These are phyloP conservation scores for Caradrina kadenii DNA, from an alignment of 2,888 invertebrate species.

Conservation along the genomic window DNA sequence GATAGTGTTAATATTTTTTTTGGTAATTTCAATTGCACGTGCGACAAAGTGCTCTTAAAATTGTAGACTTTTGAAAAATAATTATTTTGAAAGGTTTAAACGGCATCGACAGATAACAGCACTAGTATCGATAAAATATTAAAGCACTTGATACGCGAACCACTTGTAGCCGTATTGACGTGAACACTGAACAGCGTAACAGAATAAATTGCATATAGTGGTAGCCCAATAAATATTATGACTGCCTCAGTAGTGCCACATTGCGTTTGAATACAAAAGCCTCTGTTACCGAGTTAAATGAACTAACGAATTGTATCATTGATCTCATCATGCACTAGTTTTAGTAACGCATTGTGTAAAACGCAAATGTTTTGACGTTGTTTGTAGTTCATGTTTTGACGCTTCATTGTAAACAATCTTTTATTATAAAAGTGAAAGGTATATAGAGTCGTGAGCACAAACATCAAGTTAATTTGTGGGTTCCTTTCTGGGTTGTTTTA, in stretches of 20 bases:
- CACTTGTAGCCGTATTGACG: conserved; percentile 45
- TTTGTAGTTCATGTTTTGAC: not conserved
- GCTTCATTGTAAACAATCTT: not conserved
- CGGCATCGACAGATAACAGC: conserved; percentile 1
- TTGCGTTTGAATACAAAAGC: conserved; percentile 42
- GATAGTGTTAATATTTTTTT: not conserved
- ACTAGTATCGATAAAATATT: conserved; percentile 29
- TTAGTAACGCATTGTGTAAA: conserved; percentile 2
- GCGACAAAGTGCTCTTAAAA: not conserved
- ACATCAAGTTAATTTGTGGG: no score
- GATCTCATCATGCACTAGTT: conserved; percentile 25
- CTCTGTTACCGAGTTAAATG: conserved; percentile 29
- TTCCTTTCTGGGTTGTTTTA: no score
- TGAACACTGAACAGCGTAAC: conserved; percentile 27
- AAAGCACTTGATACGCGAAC: conserved; percentile 30
- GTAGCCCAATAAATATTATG: conserved; percentile 49
- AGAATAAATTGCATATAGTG: conserved; percentile 50
- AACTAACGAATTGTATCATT: conserved; percentile 35
- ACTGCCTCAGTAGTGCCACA: conserved; percentile 33
- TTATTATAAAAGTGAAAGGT: no score
- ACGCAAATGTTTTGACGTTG: conserved; percentile 8
- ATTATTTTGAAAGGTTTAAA: not conserved
- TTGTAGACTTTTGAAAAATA: no score
- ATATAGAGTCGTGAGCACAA: no score
- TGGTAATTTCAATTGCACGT: not conserved